These are phyloP conservation scores for Dryoscopus gambensis DNA, from an alignment of 2,113 vertebrate species.

Conservation along the genomic window DNA sequence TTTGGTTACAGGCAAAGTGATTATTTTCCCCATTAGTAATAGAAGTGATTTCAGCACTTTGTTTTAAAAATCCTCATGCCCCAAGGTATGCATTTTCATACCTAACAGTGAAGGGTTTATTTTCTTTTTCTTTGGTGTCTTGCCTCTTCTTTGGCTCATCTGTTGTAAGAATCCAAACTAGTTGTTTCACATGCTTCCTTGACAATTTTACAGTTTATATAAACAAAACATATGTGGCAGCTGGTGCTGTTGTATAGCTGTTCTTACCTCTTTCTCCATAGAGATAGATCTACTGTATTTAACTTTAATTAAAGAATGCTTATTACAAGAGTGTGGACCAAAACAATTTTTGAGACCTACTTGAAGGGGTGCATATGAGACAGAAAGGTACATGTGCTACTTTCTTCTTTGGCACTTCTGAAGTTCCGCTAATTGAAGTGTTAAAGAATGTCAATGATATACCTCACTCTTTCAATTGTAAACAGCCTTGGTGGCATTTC, in stretches of 20 bases:
- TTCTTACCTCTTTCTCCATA: not conserved
- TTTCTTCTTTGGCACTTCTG: not conserved
- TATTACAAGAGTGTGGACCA: not conserved
- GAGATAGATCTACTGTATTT: not conserved
- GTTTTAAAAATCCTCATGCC: not conserved
- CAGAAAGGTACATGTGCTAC: not conserved
- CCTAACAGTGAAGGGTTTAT: not conserved
- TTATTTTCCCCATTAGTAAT: not conserved
- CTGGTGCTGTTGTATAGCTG: not conserved
- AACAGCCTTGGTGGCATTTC: not conserved
- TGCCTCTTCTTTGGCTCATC: not conserved
- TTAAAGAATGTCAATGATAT: not conserved
- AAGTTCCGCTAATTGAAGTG: not conserved
- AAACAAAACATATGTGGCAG: not conserved
- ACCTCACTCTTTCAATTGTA: not conserved
- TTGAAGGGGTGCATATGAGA: not conserved
- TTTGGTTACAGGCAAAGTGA: not conserved
- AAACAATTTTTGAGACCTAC: not conserved
- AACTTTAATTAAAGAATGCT: not conserved
- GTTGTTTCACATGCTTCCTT: not conserved
- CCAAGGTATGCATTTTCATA: not conserved
- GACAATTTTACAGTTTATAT: not conserved
- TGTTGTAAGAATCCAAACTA: not conserved
- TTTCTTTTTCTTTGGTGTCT: not conserved
- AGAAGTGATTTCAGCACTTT: not conserved